Evolutionary conservation across 1,140 invertebrate genomes (phyloP).

Genomic region (Centruroides vittatus): DNA sequence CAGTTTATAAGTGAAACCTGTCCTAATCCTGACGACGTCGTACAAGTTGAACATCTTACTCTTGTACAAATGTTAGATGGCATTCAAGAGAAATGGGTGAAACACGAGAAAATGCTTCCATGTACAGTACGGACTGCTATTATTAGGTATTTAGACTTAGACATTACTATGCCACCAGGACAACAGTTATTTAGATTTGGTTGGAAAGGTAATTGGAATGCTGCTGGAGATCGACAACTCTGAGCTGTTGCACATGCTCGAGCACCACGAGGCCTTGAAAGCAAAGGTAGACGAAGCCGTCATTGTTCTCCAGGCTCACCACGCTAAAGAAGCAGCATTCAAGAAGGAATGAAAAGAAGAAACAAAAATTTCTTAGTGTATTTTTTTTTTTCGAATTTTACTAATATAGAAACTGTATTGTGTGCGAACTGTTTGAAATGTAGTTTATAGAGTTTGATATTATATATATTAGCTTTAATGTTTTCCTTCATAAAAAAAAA

Average conservation of each 20-base stretch:
- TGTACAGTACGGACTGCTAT: conserved; percentile 62
- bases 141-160: conserved; percentile 68
- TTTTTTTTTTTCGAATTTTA: too few species aligned
- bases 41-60: conserved; percentile 71
- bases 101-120: conserved; percentile 64
- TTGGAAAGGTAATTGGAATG: conserved; percentile 99
- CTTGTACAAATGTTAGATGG: conserved; percentile 75
- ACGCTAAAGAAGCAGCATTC: conserved; percentile 58
- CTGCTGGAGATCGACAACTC: conserved; percentile 98
- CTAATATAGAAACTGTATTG: too few species aligned
- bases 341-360: conserved; percentile 10
- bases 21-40: conserved; percentile 51
- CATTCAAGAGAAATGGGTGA: conserved; percentile 58
- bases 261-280: conserved; percentile 87
- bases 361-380: neutral
- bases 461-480: too few species aligned
- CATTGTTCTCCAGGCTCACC: conserved; percentile 90
- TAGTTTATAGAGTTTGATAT: too few species aligned
- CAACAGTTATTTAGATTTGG: conserved; percentile 75
- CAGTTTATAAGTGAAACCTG: conserved; percentile 29
- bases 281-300: conserved; percentile 84
- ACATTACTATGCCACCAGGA: conserved; percentile 82
- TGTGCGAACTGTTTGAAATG: too few species aligned
- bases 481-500: too few species aligned
- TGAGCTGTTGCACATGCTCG: conserved; percentile 95